Evolutionary conservation across 2,113 vertebrate species (phyloP), one percentile per base, ranked within the genome.

Genomic region (Serinus canaria): DNA sequence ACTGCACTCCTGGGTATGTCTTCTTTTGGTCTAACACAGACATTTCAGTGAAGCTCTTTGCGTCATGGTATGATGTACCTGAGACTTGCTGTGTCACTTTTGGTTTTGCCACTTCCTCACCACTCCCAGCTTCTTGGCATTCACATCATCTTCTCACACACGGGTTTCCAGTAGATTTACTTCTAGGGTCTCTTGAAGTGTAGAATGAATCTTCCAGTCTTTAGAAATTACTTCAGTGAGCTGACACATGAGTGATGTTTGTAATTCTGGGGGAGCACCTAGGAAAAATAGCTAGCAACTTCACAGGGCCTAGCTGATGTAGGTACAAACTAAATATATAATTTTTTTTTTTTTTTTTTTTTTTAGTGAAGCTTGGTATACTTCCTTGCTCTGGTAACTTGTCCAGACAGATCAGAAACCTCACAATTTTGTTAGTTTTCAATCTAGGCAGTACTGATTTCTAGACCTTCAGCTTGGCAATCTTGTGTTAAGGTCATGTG

Each of bases 1-100:
- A 99, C 98, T 60, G 95, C 98, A 1, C 98, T 99, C 63, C 95
- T 99, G 82, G 99, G 99, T 99, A 99, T 96, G 96, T 53, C 41
- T 79, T 18, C 76, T 83, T 82, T 75, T 93, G 58, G 64, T 77
- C 49, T 37, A 44, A 27, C 41, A 14, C 28, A 59, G 35, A 31
- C 46, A 35, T 67, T 84, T 37, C 41, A 39, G 19, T 37, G n/a
- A 39, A 86, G 24, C 50, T 81, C 12, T 69, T 46, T 43, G 15
- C 11, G 7, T 59, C 39, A 4, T 39, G 33, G 14, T 9, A 2
- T 3, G 28, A 21, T 10, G 17, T 73, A 19, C 53, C 31, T 73
- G 6, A 35, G 49, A 60, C 23, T 35, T 83, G 23, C 24, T 66
- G 9, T 1, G 1, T 52, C 23, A 3, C 16, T 74, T 44, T 58